Evolutionary conservation across 2,797 vertebrate genomes (phyloP).

Genomic region (Rhabdomys pumilio): DNA sequence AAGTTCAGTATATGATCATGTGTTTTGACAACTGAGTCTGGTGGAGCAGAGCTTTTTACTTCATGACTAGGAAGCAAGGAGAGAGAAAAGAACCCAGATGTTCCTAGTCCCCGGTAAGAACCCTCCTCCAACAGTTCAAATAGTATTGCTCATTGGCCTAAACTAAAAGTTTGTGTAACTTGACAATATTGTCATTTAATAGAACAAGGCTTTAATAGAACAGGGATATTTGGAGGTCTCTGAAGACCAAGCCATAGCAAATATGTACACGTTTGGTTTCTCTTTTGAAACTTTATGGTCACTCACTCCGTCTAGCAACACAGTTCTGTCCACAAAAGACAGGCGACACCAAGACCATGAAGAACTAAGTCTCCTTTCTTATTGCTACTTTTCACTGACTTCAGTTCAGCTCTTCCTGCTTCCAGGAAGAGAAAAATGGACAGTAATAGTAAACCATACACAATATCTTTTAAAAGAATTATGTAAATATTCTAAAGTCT

Average conservation of each 20-base stretch:
- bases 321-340: background rate
- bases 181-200: background rate
- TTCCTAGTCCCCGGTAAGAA: accelerated
- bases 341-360: background rate
- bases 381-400: conserved; percentile 28
- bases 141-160: background rate
- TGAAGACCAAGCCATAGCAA: background rate
- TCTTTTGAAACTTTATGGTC: background rate
- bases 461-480: conserved; percentile 76
- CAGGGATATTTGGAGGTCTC: background rate
- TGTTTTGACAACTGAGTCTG: background rate
- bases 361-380: conserved; percentile 32
- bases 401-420: background rate
- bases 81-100: background rate
- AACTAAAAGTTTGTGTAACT: background rate
- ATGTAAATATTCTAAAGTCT: conserved; percentile 81
- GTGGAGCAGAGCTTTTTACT: background rate
- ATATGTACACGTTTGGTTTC: background rate
- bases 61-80: background rate
- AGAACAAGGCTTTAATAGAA: background rate
- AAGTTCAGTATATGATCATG: background rate
- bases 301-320: background rate
- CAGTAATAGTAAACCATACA: conserved; percentile 66
- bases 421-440: background rate
- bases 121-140: background rate